These are phyloP conservation scores for Bos indicus DNA, from an alignment of 2,113 vertebrate species.

Conservation along the genomic window DNA sequence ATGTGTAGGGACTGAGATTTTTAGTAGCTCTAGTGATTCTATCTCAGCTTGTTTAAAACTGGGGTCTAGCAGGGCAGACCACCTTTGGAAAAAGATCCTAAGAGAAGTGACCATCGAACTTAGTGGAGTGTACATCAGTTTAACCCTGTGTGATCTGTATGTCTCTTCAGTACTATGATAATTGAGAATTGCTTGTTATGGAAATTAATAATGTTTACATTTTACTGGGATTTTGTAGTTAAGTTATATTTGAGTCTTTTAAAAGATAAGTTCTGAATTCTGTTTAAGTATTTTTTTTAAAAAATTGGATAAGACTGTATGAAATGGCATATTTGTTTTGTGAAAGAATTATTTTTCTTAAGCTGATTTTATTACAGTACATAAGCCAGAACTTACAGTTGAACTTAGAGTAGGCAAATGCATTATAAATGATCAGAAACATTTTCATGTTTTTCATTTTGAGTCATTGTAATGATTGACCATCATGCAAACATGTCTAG, in stretches of 20 bases:
- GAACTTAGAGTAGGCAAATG: not conserved
- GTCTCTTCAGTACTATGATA: not conserved
- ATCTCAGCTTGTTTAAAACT: not conserved
- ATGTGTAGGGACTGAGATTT: not conserved
- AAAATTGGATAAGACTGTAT: not conserved
- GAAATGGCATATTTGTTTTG: not conserved
- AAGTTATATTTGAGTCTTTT: not conserved
- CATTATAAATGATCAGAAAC: not conserved
- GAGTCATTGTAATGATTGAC: not conserved
- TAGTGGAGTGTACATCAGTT: not conserved
- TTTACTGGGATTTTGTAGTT: not conserved
- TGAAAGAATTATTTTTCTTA: not conserved
- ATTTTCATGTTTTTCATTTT: not conserved
- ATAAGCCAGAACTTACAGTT: not conserved
- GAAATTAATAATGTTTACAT: not conserved
- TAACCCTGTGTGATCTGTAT: not conserved
- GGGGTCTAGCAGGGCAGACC: not conserved
- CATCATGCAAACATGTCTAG: not conserved
- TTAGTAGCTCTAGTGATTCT: not conserved
- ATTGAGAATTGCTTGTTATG: not conserved
- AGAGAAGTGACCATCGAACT: not conserved
- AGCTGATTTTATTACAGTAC: not conserved
- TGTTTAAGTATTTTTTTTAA: not conserved
- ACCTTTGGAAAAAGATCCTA: not conserved
- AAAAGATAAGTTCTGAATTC: not conserved